Percentiles rank a stretch among this genome's conserved stretches.
Conservation (phyloP, 2,797 vertebrate species). For the Crotalus adamanteus region DNA sequence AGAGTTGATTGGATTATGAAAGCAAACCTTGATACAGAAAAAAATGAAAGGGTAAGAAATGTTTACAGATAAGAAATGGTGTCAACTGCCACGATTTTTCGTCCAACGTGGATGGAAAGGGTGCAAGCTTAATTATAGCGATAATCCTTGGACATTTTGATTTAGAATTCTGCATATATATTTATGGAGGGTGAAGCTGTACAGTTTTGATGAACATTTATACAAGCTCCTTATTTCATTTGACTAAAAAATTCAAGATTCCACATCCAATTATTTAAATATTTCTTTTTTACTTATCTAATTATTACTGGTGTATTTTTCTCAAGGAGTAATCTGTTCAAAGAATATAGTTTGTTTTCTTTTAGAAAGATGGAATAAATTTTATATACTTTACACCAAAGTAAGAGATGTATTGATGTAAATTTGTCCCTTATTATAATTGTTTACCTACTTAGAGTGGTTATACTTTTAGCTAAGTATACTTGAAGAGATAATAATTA, state of each 20-base stretch:
- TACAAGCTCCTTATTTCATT: not conserved
- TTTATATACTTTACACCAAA: constrained; percentile 28
- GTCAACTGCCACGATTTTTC: constrained; percentile 38
- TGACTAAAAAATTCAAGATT: not conserved
- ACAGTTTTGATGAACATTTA: not conserved
- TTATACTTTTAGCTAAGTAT: constrained; percentile 48
- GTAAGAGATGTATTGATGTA: constrained; percentile 47
- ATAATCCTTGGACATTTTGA: constrained; percentile 36
- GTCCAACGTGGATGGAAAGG: constrained; percentile 37
- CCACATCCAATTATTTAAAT: not conserved
- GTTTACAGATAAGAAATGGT: constrained; percentile 35
- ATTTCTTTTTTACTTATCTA: constrained; percentile 33
- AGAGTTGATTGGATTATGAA: constrained; percentile 18
- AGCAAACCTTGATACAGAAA: constrained; percentile 14
- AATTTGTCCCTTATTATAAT: constrained; percentile 49
- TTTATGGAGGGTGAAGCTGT: constrained; percentile 32
- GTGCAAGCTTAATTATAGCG: constrained; percentile 57
- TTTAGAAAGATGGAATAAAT: constrained; percentile 28
- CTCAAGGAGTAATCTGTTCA: constrained; percentile 10
- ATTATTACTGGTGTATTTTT: not conserved
- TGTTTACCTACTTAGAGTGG: constrained; percentile 48
- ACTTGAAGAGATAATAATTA: constrained; percentile 19
- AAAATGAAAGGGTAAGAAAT: constrained; percentile 10
- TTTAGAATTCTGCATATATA: not conserved
- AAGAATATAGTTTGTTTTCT: constrained; percentile 31